Evolutionary conservation across 2,797 vertebrate genomes (phyloP), one percentile per base, ranked within the genome.

Genomic region (Amniataba percoides): DNA sequence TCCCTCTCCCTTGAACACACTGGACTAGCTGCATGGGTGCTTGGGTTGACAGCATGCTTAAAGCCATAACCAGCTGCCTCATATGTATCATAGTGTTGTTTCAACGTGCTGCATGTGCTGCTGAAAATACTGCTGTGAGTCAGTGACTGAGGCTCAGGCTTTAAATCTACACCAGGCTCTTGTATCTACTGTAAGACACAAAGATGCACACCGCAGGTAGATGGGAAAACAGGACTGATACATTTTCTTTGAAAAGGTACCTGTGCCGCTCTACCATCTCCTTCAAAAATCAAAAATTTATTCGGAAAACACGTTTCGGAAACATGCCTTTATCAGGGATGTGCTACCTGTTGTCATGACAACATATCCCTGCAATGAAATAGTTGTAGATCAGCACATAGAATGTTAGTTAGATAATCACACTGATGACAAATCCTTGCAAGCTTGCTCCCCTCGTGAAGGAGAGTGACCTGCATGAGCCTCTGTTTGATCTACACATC

Each of bases 321-420:
- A 80, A 77, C 34, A 56, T 55, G 25, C 51, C 63, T 72, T 81
- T 64, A 71, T 76, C 75, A 55, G 69, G 52, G 43, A 83, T 74
- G 43, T 85, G 74, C 55, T 84, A 80, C 77, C 88, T 87, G 87
- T 93, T 91, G 87, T 87, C 89, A 93, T 94, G 91, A 90, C 89
- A 89, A 92, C 88, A 77, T 53, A 56, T 52, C 48, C 19, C 57
- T 72, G 53, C n/a, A 67, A 51, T 64, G n/a, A 49, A 63, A 43
- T 7, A 48, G 48, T 66, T 45, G 21, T 15, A 68, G 43, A 71
- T 67, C 46, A 48, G 40, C 36, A 59, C 31, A 27, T 60, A 10
- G 46, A 65, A 71, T 68, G 13, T 15, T n/a, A 46, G 21, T 60
- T 27, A 15, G 60, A n/a, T 75, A 55, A 58, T 59, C 21, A 72